phyloP scores from a whole-genome alignment of 37 sponge, comb jelly and placozoan genomes.

The Beroe forskalii region DNA sequence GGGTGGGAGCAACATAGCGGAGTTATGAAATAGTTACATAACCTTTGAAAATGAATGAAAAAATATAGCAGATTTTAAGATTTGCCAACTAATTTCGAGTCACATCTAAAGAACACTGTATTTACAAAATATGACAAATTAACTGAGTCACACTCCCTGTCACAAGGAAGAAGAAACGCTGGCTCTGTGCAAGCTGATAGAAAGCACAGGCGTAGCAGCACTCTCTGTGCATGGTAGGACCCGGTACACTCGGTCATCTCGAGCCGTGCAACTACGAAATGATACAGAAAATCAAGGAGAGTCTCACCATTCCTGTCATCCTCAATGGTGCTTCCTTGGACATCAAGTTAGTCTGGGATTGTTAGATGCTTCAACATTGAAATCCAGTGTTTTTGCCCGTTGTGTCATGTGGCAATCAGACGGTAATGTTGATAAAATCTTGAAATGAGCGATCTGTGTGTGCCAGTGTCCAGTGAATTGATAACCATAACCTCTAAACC shows the following conservation, averaged over 20 bases:
- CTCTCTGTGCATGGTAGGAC: constrained; percentile 91
- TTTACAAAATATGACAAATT: background rate
- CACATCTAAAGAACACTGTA: background rate
- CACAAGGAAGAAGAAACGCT: constrained; percentile 80
- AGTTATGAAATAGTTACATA: too few relatives aligned
- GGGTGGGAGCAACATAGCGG: too few relatives aligned
- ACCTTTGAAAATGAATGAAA: too few relatives aligned
- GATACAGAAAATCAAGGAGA: constrained; percentile 72
- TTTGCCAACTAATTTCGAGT: background rate
- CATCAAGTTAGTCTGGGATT: constrained; percentile 32
- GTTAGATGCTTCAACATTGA: too few relatives aligned
- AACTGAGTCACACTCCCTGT: too few relatives aligned
- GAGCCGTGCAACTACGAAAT: constrained; percentile 81
- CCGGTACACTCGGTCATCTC: constrained; percentile 66
- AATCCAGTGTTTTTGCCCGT: too few relatives aligned
- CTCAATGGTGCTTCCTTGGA: constrained; percentile 77
- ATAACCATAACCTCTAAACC: too few relatives aligned
- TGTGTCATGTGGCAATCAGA: too few relatives aligned
- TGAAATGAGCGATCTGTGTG: too few relatives aligned
- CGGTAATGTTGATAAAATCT: too few relatives aligned
- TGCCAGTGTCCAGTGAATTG: too few relatives aligned
- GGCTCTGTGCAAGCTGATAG: constrained; percentile 81
- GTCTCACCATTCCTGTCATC: constrained; percentile 83
- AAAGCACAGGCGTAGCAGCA: constrained; percentile 91
- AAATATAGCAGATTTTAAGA: too few relatives aligned